Percentiles rank a stretch among this genome's conserved stretches.
phyloP scores from a whole-genome alignment of 2,888 invertebrate genomes.

The Tachina grossa region DNA sequence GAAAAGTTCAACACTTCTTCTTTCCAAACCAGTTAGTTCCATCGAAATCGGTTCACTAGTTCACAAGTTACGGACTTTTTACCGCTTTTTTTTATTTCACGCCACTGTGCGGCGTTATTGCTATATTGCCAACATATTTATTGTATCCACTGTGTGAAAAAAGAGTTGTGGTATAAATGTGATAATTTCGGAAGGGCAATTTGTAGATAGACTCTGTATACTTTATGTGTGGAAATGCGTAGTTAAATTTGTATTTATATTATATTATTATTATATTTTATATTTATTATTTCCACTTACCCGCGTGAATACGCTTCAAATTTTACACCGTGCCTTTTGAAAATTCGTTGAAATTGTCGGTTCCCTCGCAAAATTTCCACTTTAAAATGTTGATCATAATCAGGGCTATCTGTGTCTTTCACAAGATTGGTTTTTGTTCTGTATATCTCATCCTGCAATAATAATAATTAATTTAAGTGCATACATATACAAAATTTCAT shows the following conservation, averaged over 20 bases:
- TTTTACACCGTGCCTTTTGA: constrained; percentile 95
- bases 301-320: constrained; percentile 96
- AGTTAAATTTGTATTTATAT: not conserved
- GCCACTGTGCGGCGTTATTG: no score
- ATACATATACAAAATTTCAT: not conserved
- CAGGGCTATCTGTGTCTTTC: constrained; percentile 94
- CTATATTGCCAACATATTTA: no score
- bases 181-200: not conserved
- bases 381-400: constrained; percentile 91
- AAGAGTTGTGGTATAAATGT: not conserved
- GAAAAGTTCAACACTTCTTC: no score
- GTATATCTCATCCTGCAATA: constrained; percentile 87
- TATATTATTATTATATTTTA: no score
- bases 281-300: constrained; percentile 84
- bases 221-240: not conserved
- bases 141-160: no score
- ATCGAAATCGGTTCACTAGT: no score
- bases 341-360: constrained; percentile 91
- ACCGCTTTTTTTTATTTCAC: no score
- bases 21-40: no score
- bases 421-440: constrained; percentile 90
- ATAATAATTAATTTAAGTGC: not conserved
- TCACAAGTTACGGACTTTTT: no score
- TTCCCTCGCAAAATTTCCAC: constrained; percentile 91
- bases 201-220: not conserved